Evolutionary conservation across 2,797 vertebrate species (phyloP).

Genomic region (Rousettus madagascariensis): DNA sequence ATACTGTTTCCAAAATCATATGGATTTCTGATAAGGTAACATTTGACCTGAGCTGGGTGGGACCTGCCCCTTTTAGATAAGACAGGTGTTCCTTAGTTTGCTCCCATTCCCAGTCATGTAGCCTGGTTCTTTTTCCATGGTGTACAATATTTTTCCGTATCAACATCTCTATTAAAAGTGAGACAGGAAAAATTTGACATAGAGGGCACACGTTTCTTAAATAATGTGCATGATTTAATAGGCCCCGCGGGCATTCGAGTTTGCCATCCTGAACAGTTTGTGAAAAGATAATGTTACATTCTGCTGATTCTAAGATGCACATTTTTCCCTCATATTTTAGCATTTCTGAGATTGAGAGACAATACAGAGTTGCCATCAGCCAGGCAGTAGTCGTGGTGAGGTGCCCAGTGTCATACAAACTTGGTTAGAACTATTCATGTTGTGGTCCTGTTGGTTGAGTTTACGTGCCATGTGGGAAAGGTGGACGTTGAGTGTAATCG

Average conservation of each 20-base stretch:
- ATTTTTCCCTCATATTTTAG: neutral
- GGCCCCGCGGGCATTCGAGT: neutral
- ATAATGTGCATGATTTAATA: neutral
- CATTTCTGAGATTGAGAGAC: neutral
- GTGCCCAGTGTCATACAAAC: neutral
- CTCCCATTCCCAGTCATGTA: fast-evolving
- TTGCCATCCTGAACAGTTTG: neutral
- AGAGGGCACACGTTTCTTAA: neutral
- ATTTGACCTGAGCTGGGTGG: neutral
- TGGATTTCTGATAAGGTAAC: neutral
- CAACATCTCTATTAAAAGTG: neutral
- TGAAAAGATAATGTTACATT: neutral
- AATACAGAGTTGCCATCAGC: neutral
- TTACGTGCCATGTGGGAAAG: neutral
- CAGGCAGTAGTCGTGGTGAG: neutral
- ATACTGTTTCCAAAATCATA: neutral
- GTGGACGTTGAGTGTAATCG: neutral
- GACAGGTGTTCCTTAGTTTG: neutral
- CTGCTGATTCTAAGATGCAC: neutral
- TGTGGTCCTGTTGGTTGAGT: neutral
- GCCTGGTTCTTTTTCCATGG: neutral
- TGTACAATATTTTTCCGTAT: neutral
- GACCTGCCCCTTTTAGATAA: neutral
- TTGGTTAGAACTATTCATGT: neutral
- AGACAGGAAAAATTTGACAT: neutral